phyloP scores from a whole-genome alignment of 2,797 vertebrate genomes.

The Strix occidentalis region DNA sequence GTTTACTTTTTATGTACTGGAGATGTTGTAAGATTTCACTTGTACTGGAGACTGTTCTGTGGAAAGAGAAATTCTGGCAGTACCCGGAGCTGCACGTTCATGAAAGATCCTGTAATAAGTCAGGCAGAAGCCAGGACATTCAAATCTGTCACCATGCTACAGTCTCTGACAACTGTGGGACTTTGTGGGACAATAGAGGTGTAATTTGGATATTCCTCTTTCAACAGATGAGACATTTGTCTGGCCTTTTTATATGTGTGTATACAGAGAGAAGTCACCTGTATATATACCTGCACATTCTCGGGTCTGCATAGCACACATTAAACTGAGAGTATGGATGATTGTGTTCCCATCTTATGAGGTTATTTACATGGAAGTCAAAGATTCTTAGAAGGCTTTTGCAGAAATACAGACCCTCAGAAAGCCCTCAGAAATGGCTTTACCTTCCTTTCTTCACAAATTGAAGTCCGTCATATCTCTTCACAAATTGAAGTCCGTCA shows the following conservation, averaged over 20 bases:
- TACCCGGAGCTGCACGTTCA: not conserved
- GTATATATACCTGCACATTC: fast-evolving
- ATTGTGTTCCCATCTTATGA: not conserved
- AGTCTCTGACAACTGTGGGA: not conserved
- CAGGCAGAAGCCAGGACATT: not conserved
- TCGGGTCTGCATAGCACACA: not conserved
- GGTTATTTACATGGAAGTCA: not conserved
- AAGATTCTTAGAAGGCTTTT: not conserved
- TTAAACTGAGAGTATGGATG: not conserved
- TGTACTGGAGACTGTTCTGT: not conserved
- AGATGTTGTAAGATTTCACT: not conserved
- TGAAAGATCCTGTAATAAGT: not conserved
- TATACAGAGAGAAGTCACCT: not conserved
- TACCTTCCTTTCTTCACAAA: not conserved
- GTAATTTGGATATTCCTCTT: not conserved
- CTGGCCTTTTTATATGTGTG: not conserved
- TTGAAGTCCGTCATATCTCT: fast-evolving
- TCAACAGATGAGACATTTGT: not conserved
- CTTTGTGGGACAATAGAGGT: not conserved
- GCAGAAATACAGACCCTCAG: not conserved
- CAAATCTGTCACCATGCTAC: not conserved
- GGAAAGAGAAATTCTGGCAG: not conserved
- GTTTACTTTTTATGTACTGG: not conserved
- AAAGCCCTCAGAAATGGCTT: not conserved
- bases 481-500: not conserved